phyloP scores from a whole-genome alignment of 2,888 invertebrate species.

The Xestia sexstrigata region DNA sequence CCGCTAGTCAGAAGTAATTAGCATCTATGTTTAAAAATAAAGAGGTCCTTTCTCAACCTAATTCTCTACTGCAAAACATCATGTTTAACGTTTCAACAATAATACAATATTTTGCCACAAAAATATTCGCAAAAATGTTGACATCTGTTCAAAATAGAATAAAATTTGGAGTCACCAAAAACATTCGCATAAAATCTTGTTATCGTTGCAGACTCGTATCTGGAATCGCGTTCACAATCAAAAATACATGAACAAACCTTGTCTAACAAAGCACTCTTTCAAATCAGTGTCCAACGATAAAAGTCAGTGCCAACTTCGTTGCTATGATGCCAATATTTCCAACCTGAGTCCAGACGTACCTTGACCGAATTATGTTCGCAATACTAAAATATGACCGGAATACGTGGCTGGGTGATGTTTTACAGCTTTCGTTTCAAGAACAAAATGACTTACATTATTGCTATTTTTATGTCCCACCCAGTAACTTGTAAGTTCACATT shows the following conservation, averaged over 20 bases:
- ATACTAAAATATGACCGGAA: constrained; percentile 72
- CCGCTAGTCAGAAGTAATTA: not conserved
- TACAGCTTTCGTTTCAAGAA: constrained; percentile 64
- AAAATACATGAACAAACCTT: constrained; percentile 27
- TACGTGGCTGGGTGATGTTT: constrained; percentile 69
- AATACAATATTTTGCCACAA: not conserved
- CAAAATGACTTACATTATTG: constrained; percentile 51
- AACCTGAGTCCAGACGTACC: constrained; percentile 62
- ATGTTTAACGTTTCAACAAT: not conserved
- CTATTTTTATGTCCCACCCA: constrained; percentile 56
- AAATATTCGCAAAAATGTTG: not conserved
- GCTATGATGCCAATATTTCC: constrained; percentile 61
- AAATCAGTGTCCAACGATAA: constrained; percentile 42
- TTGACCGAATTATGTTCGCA: constrained; percentile 72
- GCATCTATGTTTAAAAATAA: not conserved
- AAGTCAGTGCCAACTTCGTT: constrained; percentile 45
- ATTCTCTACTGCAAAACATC: not conserved
- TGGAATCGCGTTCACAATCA: constrained; percentile 18
- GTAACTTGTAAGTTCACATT: constrained; percentile 43
- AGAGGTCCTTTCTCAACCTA: not conserved
- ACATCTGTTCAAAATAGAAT: not conserved
- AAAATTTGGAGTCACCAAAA: not conserved
- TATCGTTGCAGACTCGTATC: not conserved
- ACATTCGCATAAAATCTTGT: not conserved
- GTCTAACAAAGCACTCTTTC: constrained; percentile 27